Conservation (phyloP, 2,888 invertebrate genomes). For the Euzetes globulus region DNA sequence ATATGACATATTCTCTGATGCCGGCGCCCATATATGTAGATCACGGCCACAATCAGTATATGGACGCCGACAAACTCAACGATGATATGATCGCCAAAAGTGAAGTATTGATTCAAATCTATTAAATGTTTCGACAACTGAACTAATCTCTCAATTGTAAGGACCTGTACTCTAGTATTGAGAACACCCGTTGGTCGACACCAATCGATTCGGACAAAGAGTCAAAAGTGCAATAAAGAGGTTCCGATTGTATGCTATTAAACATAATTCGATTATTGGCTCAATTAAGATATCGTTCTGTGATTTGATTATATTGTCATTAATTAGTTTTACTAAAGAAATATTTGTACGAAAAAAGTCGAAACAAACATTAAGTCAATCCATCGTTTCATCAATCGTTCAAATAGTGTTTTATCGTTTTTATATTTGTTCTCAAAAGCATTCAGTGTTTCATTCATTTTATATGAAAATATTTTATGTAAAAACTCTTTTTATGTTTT, state of each 20-base stretch:
- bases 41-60: neutral
- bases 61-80: slow-evolving; percentile 38
- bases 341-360: neutral
- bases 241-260: neutral
- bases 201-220: neutral
- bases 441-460: neutral
- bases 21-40: neutral
- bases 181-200: slow-evolving; percentile 21
- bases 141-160: neutral
- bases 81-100: slow-evolving; percentile 24
- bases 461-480: neutral
- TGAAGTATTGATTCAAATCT: neutral
- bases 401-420: neutral
- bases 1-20: neutral
- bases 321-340: neutral
- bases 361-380: neutral
- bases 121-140: neutral
- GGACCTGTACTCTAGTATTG: slow-evolving; percentile 9
- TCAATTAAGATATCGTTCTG: neutral
- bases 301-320: neutral
- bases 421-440: neutral
- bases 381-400: neutral
- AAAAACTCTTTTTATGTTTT: neutral
- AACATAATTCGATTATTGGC: neutral
- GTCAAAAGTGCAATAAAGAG: slow-evolving; percentile 9